Evolutionary conservation across 1,140 invertebrate species (phyloP).

Genomic region (Drosophila santomea): DNA sequence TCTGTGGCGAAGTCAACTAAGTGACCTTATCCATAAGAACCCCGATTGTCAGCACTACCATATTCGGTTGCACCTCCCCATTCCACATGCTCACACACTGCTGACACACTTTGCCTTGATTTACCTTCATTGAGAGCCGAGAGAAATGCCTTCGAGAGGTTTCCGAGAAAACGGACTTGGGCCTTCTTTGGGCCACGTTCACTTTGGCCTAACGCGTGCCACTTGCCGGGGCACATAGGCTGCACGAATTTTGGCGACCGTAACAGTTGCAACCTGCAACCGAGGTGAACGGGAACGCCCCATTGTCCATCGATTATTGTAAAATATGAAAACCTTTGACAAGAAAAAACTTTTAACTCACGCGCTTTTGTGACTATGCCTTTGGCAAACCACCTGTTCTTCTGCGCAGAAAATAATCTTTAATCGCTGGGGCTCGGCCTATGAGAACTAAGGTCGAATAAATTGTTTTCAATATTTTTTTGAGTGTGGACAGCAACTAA

Average conservation of each 20-base stretch:
- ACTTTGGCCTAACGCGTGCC: conserved; percentile 52
- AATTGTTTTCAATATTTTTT: not conserved
- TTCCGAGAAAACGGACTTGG: conserved; percentile 40
- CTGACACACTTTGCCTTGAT: conserved; percentile 71
- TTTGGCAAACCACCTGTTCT: conserved; percentile 60
- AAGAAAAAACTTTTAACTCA: conserved; percentile 41
- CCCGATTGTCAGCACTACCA: not conserved
- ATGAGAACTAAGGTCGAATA: not conserved
- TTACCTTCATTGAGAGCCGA: conserved; percentile 42
- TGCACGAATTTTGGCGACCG: conserved; percentile 57
- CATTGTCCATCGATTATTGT: conserved; percentile 52
- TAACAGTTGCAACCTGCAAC: conserved; percentile 38
- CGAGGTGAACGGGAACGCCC: conserved; percentile 45
- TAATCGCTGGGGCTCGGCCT: not conserved
- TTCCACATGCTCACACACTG: conserved; percentile 40
- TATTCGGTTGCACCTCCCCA: not conserved
- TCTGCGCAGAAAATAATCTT: conserved; percentile 2
- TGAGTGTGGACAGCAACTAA: conserved; percentile 2
- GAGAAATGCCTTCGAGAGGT: conserved; percentile 50
- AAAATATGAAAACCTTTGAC: conserved; percentile 12
- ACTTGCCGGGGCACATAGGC: conserved; percentile 22
- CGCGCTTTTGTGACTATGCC: conserved; percentile 33
- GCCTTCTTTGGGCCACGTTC: conserved; percentile 35
- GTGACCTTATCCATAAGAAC: not conserved
- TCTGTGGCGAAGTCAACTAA: not conserved